phyloP scores from a whole-genome alignment of 2,888 invertebrate genomes.

The Anaspis maculata region DNA sequence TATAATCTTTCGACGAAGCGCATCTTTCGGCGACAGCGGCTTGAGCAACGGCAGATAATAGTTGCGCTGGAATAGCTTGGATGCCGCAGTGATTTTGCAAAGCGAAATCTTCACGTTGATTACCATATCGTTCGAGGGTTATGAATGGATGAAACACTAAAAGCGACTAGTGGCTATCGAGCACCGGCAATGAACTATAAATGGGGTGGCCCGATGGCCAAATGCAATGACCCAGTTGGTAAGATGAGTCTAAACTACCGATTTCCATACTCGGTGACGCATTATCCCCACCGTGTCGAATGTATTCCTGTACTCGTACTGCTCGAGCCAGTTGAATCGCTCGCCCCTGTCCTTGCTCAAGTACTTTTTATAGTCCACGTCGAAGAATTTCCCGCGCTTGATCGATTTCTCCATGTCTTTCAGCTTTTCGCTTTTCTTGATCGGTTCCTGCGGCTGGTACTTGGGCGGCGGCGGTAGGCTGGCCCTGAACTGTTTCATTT shows the following conservation, averaged over 20 bases:
- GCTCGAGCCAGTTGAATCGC: constrained; percentile 32
- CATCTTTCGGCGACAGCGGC: constrained; percentile 73
- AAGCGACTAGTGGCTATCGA: constrained; percentile 21
- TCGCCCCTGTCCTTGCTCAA: constrained; percentile 25
- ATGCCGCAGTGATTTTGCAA: constrained; percentile 74
- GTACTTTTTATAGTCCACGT: constrained; percentile 37
- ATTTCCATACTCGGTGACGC: constrained; percentile 39
- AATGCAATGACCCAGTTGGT: constrained; percentile 29
- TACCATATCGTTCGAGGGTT: constrained; percentile 30
- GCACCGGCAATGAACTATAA: constrained; percentile 31
- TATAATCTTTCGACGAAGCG: constrained; percentile 69
- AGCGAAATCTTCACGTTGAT: constrained; percentile 45
- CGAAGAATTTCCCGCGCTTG: constrained; percentile 37
- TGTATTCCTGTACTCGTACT: constrained; percentile 34
- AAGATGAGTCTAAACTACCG: constrained; percentile 33
- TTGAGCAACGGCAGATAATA: constrained; percentile 75
- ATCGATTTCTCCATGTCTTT: constrained; percentile 36
- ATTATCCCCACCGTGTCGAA: constrained; percentile 40
- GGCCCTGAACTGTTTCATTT: constrained; percentile 30
- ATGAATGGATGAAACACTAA: neutral
- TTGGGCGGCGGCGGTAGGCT: constrained; percentile 27
- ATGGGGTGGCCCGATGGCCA: constrained; percentile 28
- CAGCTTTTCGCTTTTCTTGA: constrained; percentile 37
- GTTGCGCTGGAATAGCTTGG: constrained; percentile 69
- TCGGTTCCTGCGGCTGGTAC: constrained; percentile 37